phyloP scores from a whole-genome alignment of 1,140 invertebrate genomes.

The Stegodyphus mimosarum region DNA sequence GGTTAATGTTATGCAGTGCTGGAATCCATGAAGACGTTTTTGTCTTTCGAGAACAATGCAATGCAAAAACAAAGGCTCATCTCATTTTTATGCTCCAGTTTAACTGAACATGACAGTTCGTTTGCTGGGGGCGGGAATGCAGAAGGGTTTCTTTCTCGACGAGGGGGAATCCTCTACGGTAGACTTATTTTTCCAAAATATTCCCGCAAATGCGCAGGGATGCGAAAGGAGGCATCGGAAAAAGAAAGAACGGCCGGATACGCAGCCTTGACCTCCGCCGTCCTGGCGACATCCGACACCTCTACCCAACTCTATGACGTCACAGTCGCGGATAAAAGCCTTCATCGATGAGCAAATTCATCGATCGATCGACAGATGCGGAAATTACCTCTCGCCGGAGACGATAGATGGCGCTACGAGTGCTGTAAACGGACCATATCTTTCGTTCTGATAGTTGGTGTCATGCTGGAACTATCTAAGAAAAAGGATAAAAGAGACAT shows the following conservation, averaged over 20 bases:
- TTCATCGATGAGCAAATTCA: constrained; percentile 58
- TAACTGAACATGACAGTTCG: background rate
- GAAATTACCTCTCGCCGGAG: constrained; percentile 11
- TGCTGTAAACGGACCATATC: background rate
- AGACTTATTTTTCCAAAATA: background rate
- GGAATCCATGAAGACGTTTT: too few species aligned
- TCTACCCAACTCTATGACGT: constrained; percentile 55
- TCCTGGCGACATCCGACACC: constrained; percentile 57
- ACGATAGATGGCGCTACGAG: constrained; percentile 44
- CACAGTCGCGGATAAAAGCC: constrained; percentile 51
- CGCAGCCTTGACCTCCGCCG: constrained; percentile 57
- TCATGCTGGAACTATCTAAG: background rate
- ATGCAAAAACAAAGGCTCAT: too few species aligned
- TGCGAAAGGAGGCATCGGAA: constrained; percentile 12
- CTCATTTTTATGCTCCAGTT: too few species aligned
- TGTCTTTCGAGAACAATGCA: too few species aligned
- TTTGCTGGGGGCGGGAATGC: background rate
- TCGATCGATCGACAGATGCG: constrained; percentile 47
- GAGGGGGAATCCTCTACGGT: background rate
- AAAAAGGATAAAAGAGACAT: background rate
- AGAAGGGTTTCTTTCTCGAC: background rate
- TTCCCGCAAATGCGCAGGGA: constrained; percentile 9
- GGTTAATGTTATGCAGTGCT: too few species aligned
- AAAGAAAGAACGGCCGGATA: background rate
- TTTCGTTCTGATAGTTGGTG: background rate